These are phyloP conservation scores for Anthoptus insignis DNA, from an alignment of 2,888 invertebrate genomes.

Conservation along the genomic window DNA sequence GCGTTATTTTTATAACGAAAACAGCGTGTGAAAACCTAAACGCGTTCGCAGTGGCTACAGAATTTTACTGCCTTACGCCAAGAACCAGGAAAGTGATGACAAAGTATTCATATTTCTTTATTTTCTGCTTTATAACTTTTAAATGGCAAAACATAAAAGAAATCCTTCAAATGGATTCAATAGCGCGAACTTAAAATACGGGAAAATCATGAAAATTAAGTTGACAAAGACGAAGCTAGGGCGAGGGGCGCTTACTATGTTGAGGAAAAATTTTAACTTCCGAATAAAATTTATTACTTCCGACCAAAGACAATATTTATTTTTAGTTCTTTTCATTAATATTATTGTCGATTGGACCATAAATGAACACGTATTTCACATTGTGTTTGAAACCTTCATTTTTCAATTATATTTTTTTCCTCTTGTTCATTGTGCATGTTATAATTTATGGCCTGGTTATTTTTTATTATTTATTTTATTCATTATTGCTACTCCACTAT, in stretches of 20 bases:
- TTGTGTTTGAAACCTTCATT: background rate
- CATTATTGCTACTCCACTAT: too few species aligned
- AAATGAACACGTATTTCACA: background rate
- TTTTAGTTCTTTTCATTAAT: conserved; percentile 20
- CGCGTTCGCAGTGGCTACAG: too few species aligned
- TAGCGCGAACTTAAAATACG: conserved; percentile 56
- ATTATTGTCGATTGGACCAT: background rate
- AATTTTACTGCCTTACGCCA: too few species aligned
- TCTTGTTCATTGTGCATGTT: too few species aligned
- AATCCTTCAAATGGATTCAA: conserved; percentile 27
- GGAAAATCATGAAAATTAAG: conserved; percentile 65
- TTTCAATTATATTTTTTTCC: too few species aligned
- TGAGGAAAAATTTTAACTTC: conserved; percentile 56
- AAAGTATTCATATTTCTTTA: background rate
- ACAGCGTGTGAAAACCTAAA: too few species aligned
- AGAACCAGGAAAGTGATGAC: background rate
- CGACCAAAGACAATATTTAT: conserved; percentile 33
- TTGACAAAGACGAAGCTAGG: conserved; percentile 57
- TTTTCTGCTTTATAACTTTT: conserved; percentile 17
- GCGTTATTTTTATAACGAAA: background rate
- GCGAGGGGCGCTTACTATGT: conserved; percentile 57
- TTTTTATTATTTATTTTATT: too few species aligned
- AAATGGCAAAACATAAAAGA: conserved; percentile 27
- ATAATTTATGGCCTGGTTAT: too few species aligned
- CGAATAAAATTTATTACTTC: conserved; percentile 57